Evolutionary conservation across 2,113 vertebrate genomes (phyloP), one percentile per base, ranked within the genome.

Genomic region (Ancistrus triradiatus): DNA sequence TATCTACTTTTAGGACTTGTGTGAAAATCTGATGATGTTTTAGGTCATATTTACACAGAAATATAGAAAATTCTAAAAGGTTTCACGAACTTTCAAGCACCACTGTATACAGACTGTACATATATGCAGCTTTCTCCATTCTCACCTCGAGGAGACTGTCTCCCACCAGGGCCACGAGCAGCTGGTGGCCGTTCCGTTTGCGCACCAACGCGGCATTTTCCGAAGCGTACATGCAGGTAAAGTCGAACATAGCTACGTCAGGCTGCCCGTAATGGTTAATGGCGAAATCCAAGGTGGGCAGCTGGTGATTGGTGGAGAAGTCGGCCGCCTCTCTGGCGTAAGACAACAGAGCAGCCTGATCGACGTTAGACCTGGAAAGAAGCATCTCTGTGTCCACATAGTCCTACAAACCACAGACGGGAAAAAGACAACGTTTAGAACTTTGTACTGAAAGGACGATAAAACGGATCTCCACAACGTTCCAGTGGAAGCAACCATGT

Each of bases 251-350:
- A 78, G 96, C 96, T 31, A 98, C 95, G 0, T 99, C 95, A 0
- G 96, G 96, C 83, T 96, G 96, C 18, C 96, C 96, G 0, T 99
- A 99, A 77, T 98, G 95, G 78, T 98, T 99, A 80, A 99, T 99
- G 84, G 96, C 96, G 0, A 98, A 99, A 70, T 98, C 93, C 78
- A 99, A 79, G 0, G 86, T 87, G 0, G 96, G 96, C 76, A 99
- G 85, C 83, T 95, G 94, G 58, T 96, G 92, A 75, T 93, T 97
- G 33, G 96, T 99, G 58, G 96, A 98, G 83, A 98, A 99, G 75
- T 93, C 92, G 0, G 95, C 96, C 0, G 96, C 96, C 78, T 98
- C 93, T 6, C 89, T 78, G 73, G 95, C 96, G 0, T 99, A 99
- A 58, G 83, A 91, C 14, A 96, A 86, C 81, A 98, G 78, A 31